Conservation (phyloP, 2,797 vertebrate genomes). For the Falco columbarius region DNA sequence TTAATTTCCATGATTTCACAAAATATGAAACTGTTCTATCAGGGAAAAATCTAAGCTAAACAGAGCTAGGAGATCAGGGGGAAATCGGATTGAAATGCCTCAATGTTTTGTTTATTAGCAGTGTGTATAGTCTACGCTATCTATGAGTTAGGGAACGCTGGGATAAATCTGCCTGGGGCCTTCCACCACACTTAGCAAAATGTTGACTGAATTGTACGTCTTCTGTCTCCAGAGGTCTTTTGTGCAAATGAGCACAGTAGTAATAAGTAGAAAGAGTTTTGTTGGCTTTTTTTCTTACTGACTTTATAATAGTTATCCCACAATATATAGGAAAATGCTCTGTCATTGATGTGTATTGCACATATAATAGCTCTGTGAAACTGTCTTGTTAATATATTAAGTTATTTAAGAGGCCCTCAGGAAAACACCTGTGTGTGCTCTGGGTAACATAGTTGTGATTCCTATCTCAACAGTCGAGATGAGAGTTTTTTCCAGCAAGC, state of each 20-base stretch:
- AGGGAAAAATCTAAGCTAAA: neutral
- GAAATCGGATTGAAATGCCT: neutral
- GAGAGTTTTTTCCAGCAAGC: neutral
- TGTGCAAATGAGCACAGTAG: neutral
- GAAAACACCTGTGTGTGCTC: neutral
- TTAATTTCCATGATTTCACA: neutral
- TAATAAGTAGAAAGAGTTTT: neutral
- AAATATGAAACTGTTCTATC: neutral
- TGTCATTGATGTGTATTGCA: neutral
- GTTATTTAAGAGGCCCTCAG: neutral
- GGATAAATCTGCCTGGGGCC: neutral
- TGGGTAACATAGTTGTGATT: neutral
- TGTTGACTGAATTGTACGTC: neutral
- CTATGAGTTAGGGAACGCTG: neutral
- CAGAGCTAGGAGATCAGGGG: neutral
- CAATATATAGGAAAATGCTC: neutral
- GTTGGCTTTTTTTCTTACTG: neutral
- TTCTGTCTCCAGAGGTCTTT: neutral
- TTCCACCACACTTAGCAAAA: rapidly evolving
- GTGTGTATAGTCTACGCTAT: neutral
- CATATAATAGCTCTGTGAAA: neutral
- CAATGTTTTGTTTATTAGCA: neutral
- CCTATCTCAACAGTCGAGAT: neutral
- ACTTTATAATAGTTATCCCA: neutral
- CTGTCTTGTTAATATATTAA: neutral